Conservation (phyloP, 1,140 invertebrate genomes). For the Cotesia vestalis region DNA sequence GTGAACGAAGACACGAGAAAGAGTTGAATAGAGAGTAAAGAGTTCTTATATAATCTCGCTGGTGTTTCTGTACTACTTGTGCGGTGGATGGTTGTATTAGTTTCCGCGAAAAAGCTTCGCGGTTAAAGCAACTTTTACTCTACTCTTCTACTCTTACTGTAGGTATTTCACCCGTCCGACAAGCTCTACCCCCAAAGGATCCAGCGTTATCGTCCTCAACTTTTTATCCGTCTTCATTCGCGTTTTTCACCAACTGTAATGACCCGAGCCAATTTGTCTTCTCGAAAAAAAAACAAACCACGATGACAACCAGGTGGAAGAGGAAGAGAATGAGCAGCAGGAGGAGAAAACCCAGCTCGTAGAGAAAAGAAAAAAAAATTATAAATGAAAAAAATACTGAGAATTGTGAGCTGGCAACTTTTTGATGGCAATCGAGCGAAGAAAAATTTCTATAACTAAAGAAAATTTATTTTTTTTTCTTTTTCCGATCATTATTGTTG, state of each 20-base stretch:
- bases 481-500: not conserved
- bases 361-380: not conserved
- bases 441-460: slow-evolving; percentile 15
- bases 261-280: slow-evolving; percentile 45
- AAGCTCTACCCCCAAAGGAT: too few species aligned
- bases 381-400: slow-evolving; percentile 18
- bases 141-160: not conserved
- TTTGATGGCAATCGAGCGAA: not conserved
- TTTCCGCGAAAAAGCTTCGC: too few species aligned
- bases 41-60: slow-evolving; percentile 2
- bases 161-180: not conserved
- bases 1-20: not conserved
- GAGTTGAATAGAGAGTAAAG: slow-evolving; percentile 13
- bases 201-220: not conserved
- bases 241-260: slow-evolving; percentile 20
- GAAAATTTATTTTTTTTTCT: not conserved
- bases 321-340: not conserved
- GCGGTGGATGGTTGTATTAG: slow-evolving; percentile 13
- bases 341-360: not conserved
- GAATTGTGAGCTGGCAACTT: slow-evolving; percentile 29
- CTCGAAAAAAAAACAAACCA: slow-evolving; percentile 41
- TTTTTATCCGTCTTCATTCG: slow-evolving; percentile 11
- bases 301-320: not conserved
- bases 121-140: not conserved
- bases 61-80: slow-evolving; percentile 1